phyloP scores from a whole-genome alignment of 2,797 vertebrate species.

The Bradypodion ventrale region DNA sequence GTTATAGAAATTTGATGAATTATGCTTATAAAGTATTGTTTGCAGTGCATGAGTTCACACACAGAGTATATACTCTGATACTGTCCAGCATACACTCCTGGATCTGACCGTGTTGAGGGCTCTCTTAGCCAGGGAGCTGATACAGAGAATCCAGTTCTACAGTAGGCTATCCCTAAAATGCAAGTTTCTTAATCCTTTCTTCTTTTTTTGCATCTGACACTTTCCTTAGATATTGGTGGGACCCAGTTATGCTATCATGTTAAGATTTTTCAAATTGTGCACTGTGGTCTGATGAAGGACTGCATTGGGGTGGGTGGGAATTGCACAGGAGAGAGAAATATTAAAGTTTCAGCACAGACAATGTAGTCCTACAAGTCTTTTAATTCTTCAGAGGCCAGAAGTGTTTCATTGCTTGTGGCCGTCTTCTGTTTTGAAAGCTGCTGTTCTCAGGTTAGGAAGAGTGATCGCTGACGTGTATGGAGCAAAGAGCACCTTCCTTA shows the following conservation, averaged over 20 bases:
- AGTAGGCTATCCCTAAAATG: not conserved
- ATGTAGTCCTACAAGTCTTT: not conserved
- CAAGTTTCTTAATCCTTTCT: too few species aligned
- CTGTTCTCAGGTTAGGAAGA: not conserved
- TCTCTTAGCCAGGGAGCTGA: not conserved
- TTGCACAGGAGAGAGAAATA: not conserved
- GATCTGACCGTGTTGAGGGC: not conserved
- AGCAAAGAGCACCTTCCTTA: not conserved
- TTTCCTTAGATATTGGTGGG: too few species aligned
- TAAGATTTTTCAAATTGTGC: too few species aligned
- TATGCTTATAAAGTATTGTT: not conserved
- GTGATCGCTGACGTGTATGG: not conserved
- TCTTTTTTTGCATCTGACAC: too few species aligned
- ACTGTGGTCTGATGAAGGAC: too few species aligned
- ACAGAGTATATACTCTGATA: not conserved
- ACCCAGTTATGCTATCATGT: too few species aligned
- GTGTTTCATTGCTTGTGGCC: not conserved
- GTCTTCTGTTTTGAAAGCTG: not conserved
- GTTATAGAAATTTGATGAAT: not conserved
- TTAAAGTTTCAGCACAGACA: not conserved
- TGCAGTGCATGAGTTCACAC: not conserved
- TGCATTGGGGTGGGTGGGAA: not conserved
- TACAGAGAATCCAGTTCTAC: not conserved
- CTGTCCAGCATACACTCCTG: not conserved
- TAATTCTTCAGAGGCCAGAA: not conserved